A percentile compares a stretch with the other conserved stretches of the same genome.
phyloP scores from a whole-genome alignment of 2,113 vertebrate species.

The Petrocephalus zakoni region DNA sequence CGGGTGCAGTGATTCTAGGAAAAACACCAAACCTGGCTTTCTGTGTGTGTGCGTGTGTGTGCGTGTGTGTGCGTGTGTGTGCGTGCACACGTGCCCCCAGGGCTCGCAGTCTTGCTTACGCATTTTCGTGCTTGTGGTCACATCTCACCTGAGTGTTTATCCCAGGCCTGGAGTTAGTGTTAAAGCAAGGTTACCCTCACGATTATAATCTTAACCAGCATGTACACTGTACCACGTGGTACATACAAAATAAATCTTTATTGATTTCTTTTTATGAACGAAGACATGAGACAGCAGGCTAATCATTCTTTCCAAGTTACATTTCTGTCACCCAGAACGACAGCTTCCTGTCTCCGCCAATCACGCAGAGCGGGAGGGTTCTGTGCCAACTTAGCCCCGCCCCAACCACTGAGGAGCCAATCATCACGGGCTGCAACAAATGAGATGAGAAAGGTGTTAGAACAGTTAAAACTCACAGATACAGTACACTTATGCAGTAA shows the following conservation, averaged over 20 bases:
- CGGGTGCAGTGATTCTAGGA: slow-evolving; percentile 26
- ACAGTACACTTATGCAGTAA: not conserved
- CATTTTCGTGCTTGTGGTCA: not conserved
- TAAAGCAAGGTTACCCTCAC: not conserved
- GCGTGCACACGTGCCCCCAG: not conserved
- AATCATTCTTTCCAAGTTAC: slow-evolving; percentile 50
- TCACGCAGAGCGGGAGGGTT: slow-evolving; percentile 81
- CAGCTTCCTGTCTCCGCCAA: slow-evolving; percentile 85
- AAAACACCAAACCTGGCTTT: slow-evolving; percentile 17
- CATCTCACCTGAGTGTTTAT: not conserved
- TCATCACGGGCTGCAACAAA: slow-evolving; percentile 72
- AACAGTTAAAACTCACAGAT: not conserved
- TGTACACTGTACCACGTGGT: not conserved
- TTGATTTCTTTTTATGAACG: slow-evolving; percentile 36
- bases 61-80: not conserved
- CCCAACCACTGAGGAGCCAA: slow-evolving; percentile 74
- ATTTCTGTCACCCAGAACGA: slow-evolving; percentile 94
- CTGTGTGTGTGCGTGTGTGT: not conserved
- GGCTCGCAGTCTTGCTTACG: not conserved
- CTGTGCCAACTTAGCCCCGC: slow-evolving; percentile 92
- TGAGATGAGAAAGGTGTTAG: not conserved
- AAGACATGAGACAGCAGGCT: slow-evolving; percentile 18
- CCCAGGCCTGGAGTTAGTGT: too few relatives aligned
- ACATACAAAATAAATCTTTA: slow-evolving; percentile 52
- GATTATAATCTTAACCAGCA: not conserved